Conservation (phyloP, 2,888 invertebrate genomes). For the Agrotis clavis region DNA sequence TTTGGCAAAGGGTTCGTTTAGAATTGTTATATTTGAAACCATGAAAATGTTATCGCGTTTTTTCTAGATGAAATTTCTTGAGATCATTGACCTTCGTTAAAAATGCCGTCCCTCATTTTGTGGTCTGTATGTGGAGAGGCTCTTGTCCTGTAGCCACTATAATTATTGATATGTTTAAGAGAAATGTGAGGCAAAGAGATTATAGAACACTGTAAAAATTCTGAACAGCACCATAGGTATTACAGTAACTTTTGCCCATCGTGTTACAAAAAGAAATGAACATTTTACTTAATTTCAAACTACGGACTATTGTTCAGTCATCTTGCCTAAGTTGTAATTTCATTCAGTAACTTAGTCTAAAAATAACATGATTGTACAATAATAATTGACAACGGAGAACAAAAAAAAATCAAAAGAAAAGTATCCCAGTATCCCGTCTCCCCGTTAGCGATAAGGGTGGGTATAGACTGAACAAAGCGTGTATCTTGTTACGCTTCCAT, state of each 20-base stretch:
- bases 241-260: too few species aligned
- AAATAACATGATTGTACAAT: not conserved
- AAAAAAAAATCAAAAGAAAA: slow-evolving; percentile 9
- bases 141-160: too few species aligned
- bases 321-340: too few species aligned
- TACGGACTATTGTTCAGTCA: too few species aligned
- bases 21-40: not conserved
- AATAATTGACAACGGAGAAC: not conserved
- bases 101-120: not conserved
- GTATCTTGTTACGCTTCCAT: slow-evolving; percentile 48
- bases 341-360: too few species aligned
- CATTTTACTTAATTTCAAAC: too few species aligned
- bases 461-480: slow-evolving; percentile 49
- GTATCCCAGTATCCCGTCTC: slow-evolving; percentile 14
- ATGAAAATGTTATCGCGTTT: not conserved
- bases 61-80: not conserved
- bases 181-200: too few species aligned
- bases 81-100: not conserved
- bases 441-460: slow-evolving; percentile 29
- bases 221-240: too few species aligned
- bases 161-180: too few species aligned
- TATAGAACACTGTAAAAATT: too few species aligned
- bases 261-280: too few species aligned
- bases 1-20: not conserved
- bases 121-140: too few species aligned